Conservation (phyloP, 2,113 vertebrate species). For the Cephalopterus ornatus region DNA sequence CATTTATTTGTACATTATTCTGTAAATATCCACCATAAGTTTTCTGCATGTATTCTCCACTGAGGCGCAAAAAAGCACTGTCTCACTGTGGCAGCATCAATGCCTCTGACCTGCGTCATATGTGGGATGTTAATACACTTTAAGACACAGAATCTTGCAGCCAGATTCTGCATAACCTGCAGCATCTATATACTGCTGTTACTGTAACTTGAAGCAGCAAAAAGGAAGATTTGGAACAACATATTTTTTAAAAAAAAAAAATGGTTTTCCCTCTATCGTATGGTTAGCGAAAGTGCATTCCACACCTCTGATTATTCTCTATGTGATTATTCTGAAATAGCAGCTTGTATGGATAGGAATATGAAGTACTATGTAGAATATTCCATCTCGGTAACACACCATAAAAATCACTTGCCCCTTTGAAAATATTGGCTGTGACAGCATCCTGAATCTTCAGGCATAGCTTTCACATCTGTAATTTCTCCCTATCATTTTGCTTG, state of each 20-base stretch:
- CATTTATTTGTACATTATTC: neutral
- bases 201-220: neutral
- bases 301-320: neutral
- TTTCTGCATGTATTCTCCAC: neutral
- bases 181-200: neutral
- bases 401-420: neutral
- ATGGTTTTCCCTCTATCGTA: neutral
- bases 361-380: neutral
- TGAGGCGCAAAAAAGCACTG: neutral
- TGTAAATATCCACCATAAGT: neutral
- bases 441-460: neutral
- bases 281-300: neutral
- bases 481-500: neutral
- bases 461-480: neutral
- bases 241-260: neutral
- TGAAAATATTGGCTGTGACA: fast-evolving
- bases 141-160: neutral
- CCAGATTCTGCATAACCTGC: neutral
- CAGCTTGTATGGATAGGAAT: neutral
- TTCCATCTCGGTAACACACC: fast-evolving
- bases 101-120: neutral
- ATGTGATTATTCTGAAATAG: neutral
- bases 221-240: neutral
- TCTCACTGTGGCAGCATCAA: neutral
- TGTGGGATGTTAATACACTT: neutral